Conservation (phyloP, 2,888 invertebrate species). For the Chloromyia formosa region DNA sequence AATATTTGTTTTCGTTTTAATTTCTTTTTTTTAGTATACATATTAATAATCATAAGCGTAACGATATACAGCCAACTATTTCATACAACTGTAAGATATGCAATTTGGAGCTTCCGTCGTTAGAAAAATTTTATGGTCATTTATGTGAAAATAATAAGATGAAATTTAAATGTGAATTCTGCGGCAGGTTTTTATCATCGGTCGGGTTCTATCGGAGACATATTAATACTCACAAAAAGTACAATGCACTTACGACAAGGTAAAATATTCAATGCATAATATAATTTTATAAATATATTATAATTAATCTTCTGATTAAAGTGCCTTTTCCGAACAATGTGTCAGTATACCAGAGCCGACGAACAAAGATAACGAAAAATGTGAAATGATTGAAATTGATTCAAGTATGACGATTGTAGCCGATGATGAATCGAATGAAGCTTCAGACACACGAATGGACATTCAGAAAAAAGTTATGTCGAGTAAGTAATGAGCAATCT, state of each 20-base stretch:
- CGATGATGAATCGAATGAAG: no score
- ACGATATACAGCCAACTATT: neutral
- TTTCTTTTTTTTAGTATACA: constrained; percentile 17
- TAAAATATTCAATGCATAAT: neutral
- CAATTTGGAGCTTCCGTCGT: neutral
- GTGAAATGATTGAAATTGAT: no score
- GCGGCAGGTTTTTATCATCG: constrained; percentile 24
- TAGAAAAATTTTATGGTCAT: constrained; percentile 5
- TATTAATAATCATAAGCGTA: constrained; percentile 14
- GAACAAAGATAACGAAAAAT: no score
- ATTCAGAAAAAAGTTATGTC: no score
- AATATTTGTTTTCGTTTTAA: neutral
- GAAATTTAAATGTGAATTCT: constrained; percentile 23
- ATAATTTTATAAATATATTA: no score
- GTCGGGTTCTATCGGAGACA: constrained; percentile 17
- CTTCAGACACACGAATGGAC: no score
- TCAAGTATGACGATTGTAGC: no score
- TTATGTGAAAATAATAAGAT: neutral
- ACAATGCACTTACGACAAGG: constrained; percentile 9
- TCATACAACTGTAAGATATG: constrained; percentile 24
- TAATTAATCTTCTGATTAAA: no score
- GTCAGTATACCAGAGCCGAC: no score
- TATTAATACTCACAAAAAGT: constrained; percentile 35
- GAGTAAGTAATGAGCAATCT: no score
- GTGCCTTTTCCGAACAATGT: no score